Conservation (phyloP, 2,113 vertebrate genomes). For the Actenoides lindsayi region DNA sequence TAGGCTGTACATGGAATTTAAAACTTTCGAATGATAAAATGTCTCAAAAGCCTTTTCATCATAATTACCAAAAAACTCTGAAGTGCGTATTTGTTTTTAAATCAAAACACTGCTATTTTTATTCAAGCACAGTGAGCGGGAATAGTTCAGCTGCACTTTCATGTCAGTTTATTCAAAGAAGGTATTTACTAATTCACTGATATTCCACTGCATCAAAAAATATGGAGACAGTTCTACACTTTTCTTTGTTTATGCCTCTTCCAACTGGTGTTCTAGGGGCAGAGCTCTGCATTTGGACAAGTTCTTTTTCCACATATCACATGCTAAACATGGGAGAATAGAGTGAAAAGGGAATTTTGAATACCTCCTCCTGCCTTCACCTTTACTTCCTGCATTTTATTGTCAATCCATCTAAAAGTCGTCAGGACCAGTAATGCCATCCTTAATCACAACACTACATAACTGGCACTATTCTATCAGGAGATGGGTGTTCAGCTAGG, state of each 20-base stretch:
- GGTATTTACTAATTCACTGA: background rate
- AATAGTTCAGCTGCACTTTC: background rate
- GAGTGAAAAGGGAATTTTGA: background rate
- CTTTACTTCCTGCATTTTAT: background rate
- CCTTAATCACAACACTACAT: background rate
- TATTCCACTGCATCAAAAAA: background rate
- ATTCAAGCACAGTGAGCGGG: background rate
- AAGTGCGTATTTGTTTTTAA: background rate
- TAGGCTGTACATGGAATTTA: background rate
- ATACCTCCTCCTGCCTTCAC: background rate
- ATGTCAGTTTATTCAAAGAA: background rate
- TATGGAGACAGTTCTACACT: background rate
- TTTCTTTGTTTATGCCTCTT: background rate
- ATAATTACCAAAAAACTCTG: background rate
- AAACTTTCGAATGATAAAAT: background rate
- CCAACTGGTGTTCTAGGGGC: background rate
- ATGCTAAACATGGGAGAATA: background rate
- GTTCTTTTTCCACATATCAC: background rate
- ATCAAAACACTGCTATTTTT: slow-evolving; percentile 1
- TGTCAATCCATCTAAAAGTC: background rate
- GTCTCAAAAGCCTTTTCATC: background rate
- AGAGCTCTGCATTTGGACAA: background rate
- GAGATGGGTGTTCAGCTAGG: background rate
- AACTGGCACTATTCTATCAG: background rate
- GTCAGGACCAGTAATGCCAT: background rate